Conservation (phyloP, 2,113 vertebrate species). For the Crocuta crocuta region DNA sequence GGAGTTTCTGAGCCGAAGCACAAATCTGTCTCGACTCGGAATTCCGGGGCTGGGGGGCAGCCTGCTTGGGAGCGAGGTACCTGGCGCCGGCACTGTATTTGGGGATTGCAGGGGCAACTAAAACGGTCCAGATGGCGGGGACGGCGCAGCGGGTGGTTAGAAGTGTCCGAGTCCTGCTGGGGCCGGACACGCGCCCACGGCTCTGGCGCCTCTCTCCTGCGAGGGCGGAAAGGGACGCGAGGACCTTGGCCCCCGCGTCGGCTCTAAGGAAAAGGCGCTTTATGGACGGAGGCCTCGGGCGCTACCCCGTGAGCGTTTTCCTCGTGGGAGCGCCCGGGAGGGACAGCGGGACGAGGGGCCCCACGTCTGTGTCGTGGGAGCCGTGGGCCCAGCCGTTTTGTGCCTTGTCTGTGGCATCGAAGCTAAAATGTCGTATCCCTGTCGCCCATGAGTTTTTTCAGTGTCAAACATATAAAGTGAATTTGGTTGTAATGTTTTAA, state of each 20-base stretch:
- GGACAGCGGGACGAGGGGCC: not conserved
- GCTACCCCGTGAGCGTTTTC: not conserved
- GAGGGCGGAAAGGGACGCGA: not conserved
- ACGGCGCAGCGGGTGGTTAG: not conserved
- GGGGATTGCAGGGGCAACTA: not conserved
- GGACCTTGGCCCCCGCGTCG: not conserved
- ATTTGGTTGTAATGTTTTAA: slow-evolving; percentile 57
- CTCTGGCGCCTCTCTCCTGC: not conserved
- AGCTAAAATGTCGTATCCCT: not conserved
- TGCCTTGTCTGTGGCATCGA: slow-evolving; percentile 53
- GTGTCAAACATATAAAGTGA: not conserved
- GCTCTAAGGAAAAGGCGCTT: not conserved
- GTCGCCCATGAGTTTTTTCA: not conserved
- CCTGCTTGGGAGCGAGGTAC: not conserved
- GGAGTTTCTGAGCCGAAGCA: not conserved
- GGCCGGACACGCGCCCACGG: not conserved
- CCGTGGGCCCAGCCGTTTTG: not conserved
- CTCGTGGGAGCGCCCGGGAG: not conserved
- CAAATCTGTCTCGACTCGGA: not conserved
- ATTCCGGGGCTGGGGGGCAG: not conserved
- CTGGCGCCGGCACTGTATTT: not conserved
- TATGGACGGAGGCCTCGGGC: not conserved
- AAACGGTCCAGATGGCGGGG: not conserved
- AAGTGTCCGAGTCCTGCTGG: not conserved
- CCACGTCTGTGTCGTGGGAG: not conserved